Evolutionary conservation across 2,113 vertebrate genomes (phyloP).

Genomic region (Mesembrinibis cayennensis): DNA sequence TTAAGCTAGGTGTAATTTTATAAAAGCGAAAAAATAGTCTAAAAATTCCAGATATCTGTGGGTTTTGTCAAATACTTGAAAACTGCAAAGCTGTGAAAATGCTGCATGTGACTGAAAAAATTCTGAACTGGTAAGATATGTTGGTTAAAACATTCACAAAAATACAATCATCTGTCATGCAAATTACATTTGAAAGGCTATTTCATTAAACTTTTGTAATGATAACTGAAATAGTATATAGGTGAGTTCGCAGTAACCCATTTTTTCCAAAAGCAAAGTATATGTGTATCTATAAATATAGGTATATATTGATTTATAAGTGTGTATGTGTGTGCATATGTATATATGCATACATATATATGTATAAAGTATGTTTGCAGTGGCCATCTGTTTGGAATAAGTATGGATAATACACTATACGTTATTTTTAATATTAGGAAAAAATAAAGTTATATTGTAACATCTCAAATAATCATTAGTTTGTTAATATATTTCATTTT

Average conservation of each 20-base stretch:
- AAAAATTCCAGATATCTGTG: not conserved
- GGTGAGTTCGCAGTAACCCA: not conserved
- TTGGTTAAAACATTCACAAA: not conserved
- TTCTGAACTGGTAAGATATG: not conserved
- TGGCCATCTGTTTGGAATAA: not conserved
- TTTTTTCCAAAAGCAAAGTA: not conserved
- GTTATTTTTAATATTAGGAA: not conserved
- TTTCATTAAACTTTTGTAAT: not conserved
- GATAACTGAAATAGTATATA: not conserved
- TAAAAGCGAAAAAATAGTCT: not conserved
- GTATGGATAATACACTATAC: not conserved
- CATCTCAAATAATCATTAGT: not conserved
- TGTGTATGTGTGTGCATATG: not conserved
- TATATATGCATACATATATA: not conserved
- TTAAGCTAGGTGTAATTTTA: not conserved
- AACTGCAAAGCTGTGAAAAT: not conserved
- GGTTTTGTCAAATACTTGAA: not conserved
- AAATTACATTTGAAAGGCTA: not conserved
- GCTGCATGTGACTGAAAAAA: not conserved
- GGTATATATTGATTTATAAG: not conserved
- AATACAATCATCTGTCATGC: not conserved
- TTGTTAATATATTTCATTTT: conserved; percentile 62
- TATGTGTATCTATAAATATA: not conserved
- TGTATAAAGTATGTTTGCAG: not conserved
- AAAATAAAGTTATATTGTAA: not conserved